Conservation (phyloP, 2,113 vertebrate species). For the Drymodes brunneopygia region DNA sequence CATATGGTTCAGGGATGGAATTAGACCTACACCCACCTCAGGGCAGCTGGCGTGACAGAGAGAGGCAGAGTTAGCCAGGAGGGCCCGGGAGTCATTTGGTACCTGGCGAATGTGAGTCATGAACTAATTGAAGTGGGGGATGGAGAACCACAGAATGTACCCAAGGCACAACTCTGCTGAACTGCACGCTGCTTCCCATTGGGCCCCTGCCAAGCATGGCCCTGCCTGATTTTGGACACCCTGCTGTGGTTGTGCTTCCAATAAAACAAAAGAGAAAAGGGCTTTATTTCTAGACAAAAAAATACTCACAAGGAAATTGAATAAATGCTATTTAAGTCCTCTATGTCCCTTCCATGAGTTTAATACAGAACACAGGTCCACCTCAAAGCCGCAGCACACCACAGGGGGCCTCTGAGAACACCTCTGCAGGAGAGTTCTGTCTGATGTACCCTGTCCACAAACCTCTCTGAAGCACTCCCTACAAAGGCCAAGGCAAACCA, state of each 20-base stretch:
- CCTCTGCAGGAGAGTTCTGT: background rate
- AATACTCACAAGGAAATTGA: background rate
- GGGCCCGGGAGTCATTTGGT: background rate
- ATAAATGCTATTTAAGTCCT: background rate
- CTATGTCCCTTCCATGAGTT: background rate
- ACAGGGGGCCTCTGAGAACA: background rate
- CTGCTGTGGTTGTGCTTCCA: constrained; percentile 12
- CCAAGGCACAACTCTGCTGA: background rate
- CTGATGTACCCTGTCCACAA: background rate
- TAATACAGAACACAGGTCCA: background rate
- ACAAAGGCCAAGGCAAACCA: background rate
- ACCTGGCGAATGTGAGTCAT: background rate
- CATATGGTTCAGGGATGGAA: background rate
- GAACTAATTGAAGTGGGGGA: background rate
- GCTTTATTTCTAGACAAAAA: background rate
- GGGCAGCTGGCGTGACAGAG: background rate
- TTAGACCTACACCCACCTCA: background rate
- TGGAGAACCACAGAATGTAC: background rate
- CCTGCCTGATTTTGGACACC: background rate
- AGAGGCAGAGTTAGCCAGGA: background rate
- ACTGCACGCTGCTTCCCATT: background rate
- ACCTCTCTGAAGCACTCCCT: background rate
- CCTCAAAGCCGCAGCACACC: background rate
- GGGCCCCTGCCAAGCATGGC: background rate
- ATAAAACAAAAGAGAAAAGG: constrained; percentile 16